phyloP scores from a whole-genome alignment of 1,140 invertebrate species.

The Oscheius sp. region DNA sequence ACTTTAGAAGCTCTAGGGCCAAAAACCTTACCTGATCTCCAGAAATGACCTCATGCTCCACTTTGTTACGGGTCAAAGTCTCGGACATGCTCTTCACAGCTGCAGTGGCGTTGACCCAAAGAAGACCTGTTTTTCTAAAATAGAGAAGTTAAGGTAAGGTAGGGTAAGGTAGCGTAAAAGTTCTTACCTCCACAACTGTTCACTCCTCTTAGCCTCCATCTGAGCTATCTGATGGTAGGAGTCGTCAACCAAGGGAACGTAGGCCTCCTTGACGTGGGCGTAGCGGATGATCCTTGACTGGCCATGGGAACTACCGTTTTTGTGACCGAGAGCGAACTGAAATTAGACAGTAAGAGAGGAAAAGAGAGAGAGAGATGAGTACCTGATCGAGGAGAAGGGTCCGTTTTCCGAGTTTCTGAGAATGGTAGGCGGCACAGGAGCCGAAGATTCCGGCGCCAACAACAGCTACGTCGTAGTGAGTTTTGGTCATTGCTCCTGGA shows the following conservation, averaged over 20 bases:
- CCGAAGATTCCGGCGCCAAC: constrained; percentile 37
- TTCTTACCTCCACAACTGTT: constrained; percentile 33
- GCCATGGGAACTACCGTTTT: constrained; percentile 36
- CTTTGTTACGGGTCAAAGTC: not conserved
- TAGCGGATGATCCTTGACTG: constrained; percentile 26
- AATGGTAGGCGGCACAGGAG: constrained; percentile 31
- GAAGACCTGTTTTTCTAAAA: constrained; percentile 29
- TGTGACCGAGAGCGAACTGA: constrained; percentile 26
- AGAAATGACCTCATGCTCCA: constrained; percentile 21
- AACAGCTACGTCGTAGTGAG: constrained; percentile 29
- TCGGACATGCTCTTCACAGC: constrained; percentile 1
- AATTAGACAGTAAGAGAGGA: no score
- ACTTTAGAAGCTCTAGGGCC: not conserved
- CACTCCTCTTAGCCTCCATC: constrained; percentile 18
- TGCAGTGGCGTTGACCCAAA: constrained; percentile 12
- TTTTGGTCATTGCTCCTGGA: no score
- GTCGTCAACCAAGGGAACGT: constrained; percentile 23
- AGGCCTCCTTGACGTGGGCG: constrained; percentile 22
- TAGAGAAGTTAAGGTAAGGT: not conserved
- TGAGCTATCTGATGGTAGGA: constrained; percentile 29
- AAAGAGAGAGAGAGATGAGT: not conserved
- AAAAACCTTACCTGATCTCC: constrained; percentile 6
- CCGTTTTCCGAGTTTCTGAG: constrained; percentile 14
- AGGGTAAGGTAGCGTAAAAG: no score
- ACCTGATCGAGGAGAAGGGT: constrained; percentile 32